Evolutionary conservation across 2,113 vertebrate species (phyloP).

Genomic region (Coreoperca whiteheadi): DNA sequence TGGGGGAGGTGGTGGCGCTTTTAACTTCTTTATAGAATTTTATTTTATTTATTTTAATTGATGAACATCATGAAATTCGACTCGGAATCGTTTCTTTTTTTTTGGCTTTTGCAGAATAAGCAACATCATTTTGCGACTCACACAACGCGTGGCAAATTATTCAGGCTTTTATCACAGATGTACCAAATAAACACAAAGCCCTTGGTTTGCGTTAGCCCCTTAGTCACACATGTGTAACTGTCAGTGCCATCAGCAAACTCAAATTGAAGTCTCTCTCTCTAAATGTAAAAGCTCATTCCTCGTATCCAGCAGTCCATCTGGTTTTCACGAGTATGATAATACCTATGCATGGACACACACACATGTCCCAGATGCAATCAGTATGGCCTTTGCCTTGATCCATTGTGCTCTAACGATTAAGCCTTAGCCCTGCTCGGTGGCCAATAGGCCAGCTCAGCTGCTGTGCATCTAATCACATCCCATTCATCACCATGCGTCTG

Average conservation of each 20-base stretch:
- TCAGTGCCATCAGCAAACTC: not conserved
- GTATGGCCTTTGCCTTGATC: slow-evolving; percentile 70
- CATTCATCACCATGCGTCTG: slow-evolving; percentile 72
- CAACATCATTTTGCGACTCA: not conserved
- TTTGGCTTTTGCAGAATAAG: not conserved
- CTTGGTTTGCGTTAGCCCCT: not conserved
- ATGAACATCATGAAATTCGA: not conserved
- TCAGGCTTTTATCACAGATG: not conserved
- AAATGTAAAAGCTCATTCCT: not conserved
- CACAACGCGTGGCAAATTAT: not conserved
- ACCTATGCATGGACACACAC: not conserved
- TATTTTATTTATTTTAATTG: not conserved
- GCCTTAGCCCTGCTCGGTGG: slow-evolving; percentile 50
- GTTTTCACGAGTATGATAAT: slow-evolving; percentile 14
- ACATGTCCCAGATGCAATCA: slow-evolving; percentile 61
- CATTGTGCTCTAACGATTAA: slow-evolving; percentile 69
- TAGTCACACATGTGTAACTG: not conserved
- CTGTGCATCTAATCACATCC: slow-evolving; percentile 77
- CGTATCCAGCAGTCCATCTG: not conserved
- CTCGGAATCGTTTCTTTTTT: not conserved
- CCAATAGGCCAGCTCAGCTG: slow-evolving; percentile 60
- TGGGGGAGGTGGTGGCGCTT: not conserved
- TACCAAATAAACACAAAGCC: not conserved
- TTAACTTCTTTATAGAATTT: not conserved
- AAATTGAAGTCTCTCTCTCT: not conserved